These are phyloP conservation scores for Tachysurus fulvidraco DNA, from an alignment of 2,113 vertebrate genomes.

Conservation along the genomic window DNA sequence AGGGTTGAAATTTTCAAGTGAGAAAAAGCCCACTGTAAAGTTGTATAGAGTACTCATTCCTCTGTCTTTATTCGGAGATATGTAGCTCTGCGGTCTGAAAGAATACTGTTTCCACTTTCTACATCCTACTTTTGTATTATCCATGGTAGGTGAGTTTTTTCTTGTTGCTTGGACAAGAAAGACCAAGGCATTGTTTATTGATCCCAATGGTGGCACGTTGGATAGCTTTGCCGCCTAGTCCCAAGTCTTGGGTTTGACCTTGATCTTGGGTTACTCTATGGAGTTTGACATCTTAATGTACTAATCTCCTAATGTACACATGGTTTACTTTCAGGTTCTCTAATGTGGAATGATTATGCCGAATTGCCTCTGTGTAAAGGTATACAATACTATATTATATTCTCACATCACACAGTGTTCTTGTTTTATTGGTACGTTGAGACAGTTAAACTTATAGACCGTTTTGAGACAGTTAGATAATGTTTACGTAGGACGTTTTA, in stretches of 20 bases:
- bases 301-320: not conserved
- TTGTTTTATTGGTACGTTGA: not conserved
- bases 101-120: not conserved
- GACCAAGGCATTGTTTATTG: not conserved
- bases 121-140: not conserved
- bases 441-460: not conserved
- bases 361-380: not conserved
- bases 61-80: not conserved
- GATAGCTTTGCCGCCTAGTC: not conserved
- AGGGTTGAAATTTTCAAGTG: no score
- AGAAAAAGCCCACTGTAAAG: not conserved
- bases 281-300: not conserved
- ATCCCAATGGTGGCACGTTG: not conserved
- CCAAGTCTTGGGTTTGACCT: not conserved
- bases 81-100: not conserved
- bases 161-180: not conserved
- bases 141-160: not conserved
- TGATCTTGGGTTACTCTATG: not conserved
- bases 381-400: not conserved
- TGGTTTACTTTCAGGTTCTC: not conserved
- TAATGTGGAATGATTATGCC: not conserved
- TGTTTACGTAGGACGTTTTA: not conserved
- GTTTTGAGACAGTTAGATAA: not conserved
- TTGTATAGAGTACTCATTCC: not conserved
- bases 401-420: not conserved